Evolutionary conservation across 2,888 invertebrate species (phyloP).

Genomic region (Orthonychiurus folsomi): DNA sequence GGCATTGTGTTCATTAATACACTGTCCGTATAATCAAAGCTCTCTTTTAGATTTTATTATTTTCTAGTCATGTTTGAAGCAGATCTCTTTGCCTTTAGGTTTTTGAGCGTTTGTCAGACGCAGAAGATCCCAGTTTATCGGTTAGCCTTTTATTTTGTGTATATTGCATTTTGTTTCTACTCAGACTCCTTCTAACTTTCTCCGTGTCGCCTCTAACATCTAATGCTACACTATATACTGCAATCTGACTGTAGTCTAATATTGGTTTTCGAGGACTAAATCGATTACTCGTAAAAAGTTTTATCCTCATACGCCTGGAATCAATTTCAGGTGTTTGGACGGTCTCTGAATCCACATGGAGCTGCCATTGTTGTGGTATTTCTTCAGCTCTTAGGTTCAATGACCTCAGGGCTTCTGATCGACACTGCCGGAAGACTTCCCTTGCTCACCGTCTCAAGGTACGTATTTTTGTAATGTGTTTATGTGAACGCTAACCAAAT

Average conservation of each 20-base stretch:
- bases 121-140: not conserved
- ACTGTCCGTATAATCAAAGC: no score
- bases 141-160: not conserved
- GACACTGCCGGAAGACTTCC: conserved; percentile 69
- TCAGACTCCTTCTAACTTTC: not conserved
- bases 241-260: no score
- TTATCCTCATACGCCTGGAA: no score
- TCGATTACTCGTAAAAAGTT: not conserved
- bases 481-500: no score
- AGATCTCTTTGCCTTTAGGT: no score
- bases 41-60: no score
- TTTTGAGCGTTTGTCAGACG: not conserved
- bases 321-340: conserved; percentile 37
- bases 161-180: not conserved
- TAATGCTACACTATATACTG: not conserved
- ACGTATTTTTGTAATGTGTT: no score
- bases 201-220: not conserved
- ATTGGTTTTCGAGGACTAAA: no score
- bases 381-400: conserved; percentile 67
- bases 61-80: no score
- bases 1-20: no score
- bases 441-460: conserved; percentile 69
- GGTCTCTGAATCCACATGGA: conserved; percentile 63
- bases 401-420: conserved; percentile 68
- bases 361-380: conserved; percentile 77